A percentile compares a stretch with the other conserved stretches of the same genome.
Evolutionary conservation across 1,140 invertebrate genomes (phyloP).

Genomic region (Drosophila paulistorum): DNA sequence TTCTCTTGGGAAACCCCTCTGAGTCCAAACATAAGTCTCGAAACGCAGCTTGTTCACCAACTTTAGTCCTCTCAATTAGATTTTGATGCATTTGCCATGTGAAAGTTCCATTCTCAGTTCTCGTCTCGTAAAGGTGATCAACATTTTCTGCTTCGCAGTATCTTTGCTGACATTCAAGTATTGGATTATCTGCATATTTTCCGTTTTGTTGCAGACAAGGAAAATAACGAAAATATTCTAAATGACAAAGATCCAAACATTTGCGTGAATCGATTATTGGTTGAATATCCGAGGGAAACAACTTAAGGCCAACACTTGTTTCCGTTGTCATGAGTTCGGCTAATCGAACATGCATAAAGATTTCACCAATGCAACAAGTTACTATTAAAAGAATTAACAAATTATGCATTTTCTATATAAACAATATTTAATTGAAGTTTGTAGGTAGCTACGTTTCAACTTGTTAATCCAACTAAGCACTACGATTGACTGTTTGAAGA

Average conservation of each 20-base stretch:
- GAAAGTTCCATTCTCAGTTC: neutral
- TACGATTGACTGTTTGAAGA: conserved; percentile 1
- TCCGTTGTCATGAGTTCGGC: neutral
- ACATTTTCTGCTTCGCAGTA: conserved; percentile 45
- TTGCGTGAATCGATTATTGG: neutral
- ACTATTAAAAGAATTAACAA: neutral
- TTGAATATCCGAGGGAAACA: neutral
- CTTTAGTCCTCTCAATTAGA: conserved; percentile 37
- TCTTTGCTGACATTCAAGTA: conserved; percentile 4
- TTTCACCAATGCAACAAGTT: neutral
- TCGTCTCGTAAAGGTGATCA: conserved; percentile 33
- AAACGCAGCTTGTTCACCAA: conserved; percentile 36
- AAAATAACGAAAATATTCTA: conserved; percentile 33
- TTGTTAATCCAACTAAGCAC: neutral
- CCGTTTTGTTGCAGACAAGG: conserved; percentile 27
- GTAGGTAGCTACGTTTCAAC: neutral
- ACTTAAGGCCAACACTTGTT: neutral
- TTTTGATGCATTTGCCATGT: conserved; percentile 22
- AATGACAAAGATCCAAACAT: conserved; percentile 39
- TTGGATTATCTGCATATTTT: conserved; percentile 17
- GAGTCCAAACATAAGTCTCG: conserved; percentile 55
- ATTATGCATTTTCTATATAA: neutral
- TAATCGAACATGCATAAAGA: neutral
- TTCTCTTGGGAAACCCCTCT: conserved; percentile 38
- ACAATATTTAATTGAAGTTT: neutral